Evolutionary conservation across 1,140 invertebrate genomes (phyloP), one percentile per base, ranked within the genome.

Genomic region (Heterodera carotae): DNA sequence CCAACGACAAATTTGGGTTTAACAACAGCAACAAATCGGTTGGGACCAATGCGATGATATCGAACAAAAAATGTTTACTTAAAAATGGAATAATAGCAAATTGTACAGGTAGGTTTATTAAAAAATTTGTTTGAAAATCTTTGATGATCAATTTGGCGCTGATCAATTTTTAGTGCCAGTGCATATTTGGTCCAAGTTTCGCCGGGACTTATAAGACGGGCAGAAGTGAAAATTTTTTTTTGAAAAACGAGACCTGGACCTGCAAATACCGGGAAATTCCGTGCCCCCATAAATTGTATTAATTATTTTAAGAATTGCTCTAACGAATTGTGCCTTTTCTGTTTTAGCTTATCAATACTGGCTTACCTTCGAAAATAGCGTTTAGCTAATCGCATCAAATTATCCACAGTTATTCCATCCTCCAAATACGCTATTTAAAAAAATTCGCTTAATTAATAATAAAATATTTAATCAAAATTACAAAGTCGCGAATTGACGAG

Each of bases 401-500:
- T 43, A 15, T 34, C 53, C 29, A 82, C 69, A 6, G 25, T 36
- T 27, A 82, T 33, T 27, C 81, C 81, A 39, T 82, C 83, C 27
- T 82, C 81, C 76, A 82, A 82, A n/a, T 78, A 68, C 1, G 78
- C 77, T 79, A 31, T n/a, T 68, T 36, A 48, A 33, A 39, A 15
- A 29, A 25, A 15, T 43, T 27, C 12, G 27, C 53, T 12, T 34
- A n/a, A 12, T n/a, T n/a, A 76, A n/a, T 3, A 64, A 27, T 36
- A 34, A 64, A 27, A 31, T 34, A 34, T 25, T 60, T 69, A 69
- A 69, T 34, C 6, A 36, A 31, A 77, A 76, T 82, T 4, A 82
- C 81, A 81, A 15, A 82, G 59, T 74, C 83, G 76, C 62, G 80
- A 69, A 71, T 82, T 82, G 6, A 82, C 59, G 34, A 85, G 31